Percentiles rank a stretch among this genome's conserved stretches.
Conservation (phyloP, 2,113 vertebrate genomes). For the Cariama cristata region DNA sequence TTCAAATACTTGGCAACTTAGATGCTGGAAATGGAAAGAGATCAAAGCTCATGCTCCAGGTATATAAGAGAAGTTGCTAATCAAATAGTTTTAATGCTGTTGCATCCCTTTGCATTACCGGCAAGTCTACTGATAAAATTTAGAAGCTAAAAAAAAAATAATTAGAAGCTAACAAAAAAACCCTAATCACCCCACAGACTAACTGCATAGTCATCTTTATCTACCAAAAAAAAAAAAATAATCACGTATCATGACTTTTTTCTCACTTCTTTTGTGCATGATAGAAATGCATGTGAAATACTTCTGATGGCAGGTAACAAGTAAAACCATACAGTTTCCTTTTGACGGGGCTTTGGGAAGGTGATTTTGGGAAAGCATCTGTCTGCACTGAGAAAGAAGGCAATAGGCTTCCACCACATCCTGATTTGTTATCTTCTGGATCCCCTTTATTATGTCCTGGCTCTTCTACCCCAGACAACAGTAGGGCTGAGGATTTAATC, state of each 20-base stretch:
- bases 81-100: background rate
- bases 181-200: background rate
- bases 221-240: background rate
- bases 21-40: background rate
- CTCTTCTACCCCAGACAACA: background rate
- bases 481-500: background rate
- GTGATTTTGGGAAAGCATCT: background rate
- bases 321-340: background rate
- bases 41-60: background rate
- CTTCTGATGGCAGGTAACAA: background rate
- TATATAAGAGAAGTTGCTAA: background rate
- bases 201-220: background rate
- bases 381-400: background rate
- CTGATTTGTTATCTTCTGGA: background rate
- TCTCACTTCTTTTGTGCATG: background rate
- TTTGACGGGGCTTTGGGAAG: background rate
- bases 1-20: constrained; percentile 28
- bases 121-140: background rate
- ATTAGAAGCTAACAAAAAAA: background rate
- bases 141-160: background rate
- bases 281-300: background rate
- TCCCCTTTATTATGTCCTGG: background rate
- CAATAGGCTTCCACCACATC: background rate
- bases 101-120: background rate
- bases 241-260: background rate